A percentile compares a stretch with the other conserved stretches of the same genome.
phyloP scores from a whole-genome alignment of 2,888 invertebrate genomes.

The Colostygia pectinataria region DNA sequence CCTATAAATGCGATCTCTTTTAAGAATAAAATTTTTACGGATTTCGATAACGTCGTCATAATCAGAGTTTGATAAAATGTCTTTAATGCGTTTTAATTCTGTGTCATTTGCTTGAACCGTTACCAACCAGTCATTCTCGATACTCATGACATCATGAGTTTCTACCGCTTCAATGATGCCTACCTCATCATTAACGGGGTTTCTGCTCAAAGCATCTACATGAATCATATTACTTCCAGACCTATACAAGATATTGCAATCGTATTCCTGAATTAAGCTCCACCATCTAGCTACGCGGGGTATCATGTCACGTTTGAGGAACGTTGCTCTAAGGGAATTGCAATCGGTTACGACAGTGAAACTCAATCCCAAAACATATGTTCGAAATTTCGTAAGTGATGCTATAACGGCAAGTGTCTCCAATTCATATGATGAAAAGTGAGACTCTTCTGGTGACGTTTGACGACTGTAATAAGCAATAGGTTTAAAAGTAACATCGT shows the following conservation, averaged over 20 bases:
- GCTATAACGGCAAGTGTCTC: background rate
- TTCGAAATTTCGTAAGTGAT: background rate
- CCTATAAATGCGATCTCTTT: background rate
- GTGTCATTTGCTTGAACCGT: background rate
- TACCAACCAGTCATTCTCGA: background rate
- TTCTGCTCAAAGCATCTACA: background rate
- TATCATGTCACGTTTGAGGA: background rate
- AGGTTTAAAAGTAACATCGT: background rate
- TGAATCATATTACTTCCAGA: background rate
- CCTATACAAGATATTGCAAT: background rate
- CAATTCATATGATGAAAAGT: background rate
- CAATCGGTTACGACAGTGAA: background rate
- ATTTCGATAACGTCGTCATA: too few relatives aligned
- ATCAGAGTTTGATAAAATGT: background rate
- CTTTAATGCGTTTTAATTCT: background rate
- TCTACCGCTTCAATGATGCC: too few relatives aligned
- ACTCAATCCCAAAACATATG: background rate
- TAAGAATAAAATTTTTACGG: too few relatives aligned
- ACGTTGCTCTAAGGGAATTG: background rate
- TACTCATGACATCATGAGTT: too few relatives aligned
- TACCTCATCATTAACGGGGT: background rate
- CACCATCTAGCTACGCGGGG: background rate
- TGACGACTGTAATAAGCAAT: background rate
- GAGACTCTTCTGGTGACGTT: background rate
- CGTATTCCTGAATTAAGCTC: background rate